Percentiles rank a stretch among this genome's conserved stretches.
Evolutionary conservation across 2,888 invertebrate genomes (phyloP).

Genomic region (Criorhina ranunculi): DNA sequence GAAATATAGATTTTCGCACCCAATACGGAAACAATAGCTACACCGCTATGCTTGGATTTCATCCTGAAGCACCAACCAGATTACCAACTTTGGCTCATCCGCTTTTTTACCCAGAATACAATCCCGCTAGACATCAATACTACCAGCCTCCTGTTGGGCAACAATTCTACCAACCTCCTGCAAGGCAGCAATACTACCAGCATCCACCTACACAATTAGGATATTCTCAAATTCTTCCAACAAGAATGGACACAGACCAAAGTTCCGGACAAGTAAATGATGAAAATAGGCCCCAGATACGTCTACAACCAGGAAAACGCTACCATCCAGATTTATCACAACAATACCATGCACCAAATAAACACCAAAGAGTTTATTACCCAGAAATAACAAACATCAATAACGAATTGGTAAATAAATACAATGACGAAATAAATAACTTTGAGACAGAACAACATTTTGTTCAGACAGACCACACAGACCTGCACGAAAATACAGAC

Average conservation of each 20-base stretch:
- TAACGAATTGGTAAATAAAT: background rate
- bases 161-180: background rate
- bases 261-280: background rate
- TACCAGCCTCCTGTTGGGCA: background rate
- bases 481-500: background rate
- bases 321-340: too few relatives aligned
- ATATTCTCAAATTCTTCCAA: background rate
- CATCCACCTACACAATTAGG: background rate
- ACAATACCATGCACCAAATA: background rate
- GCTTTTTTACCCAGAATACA: too few relatives aligned
- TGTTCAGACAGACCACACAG: background rate
- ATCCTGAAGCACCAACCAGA: background rate
- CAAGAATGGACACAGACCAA: background rate
- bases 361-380: background rate
- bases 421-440: background rate
- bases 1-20: constrained; percentile 49
- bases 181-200: background rate
- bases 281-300: background rate
- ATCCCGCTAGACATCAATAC: too few relatives aligned
- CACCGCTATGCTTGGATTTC: background rate
- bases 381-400: background rate
- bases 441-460: background rate
- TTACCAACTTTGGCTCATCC: too few relatives aligned
- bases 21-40: background rate
- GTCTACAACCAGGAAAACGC: background rate